Conservation (phyloP, 35 echinoderm and acorn worm species). For the Lytechinus pictus region DNA sequence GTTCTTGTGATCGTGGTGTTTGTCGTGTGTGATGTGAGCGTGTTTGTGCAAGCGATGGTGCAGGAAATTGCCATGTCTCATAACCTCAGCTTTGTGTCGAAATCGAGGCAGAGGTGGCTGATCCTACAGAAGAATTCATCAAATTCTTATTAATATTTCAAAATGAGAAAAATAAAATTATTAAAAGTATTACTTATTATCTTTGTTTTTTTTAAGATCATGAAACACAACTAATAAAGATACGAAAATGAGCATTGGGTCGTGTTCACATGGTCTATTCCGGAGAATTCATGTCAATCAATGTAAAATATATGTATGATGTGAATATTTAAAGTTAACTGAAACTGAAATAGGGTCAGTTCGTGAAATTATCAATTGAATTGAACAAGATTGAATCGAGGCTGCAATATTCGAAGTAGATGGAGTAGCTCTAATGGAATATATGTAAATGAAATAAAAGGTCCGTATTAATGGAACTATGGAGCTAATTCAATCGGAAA, state of each 20-base stretch:
- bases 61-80: background rate
- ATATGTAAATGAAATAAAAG: background rate
- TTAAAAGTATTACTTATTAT: too few species aligned
- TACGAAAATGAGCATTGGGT: too few species aligned
- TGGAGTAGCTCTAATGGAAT: background rate
- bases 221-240: too few species aligned
- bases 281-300: too few species aligned
- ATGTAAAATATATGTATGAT: too few species aligned
- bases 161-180: too few species aligned
- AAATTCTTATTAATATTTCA: too few species aligned
- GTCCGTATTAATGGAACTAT: background rate
- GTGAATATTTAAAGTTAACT: too few species aligned
- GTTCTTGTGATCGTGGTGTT: background rate
- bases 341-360: background rate
- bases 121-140: too few species aligned
- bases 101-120: background rate
- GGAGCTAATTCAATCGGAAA: background rate
- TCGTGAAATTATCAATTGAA: background rate
- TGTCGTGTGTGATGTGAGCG: background rate
- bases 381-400: background rate
- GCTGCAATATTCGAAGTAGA: background rate
- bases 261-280: too few species aligned
- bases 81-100: background rate
- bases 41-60: background rate
- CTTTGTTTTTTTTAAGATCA: too few species aligned